Evolutionary conservation across 2,113 vertebrate genomes (phyloP), one percentile per base, ranked within the genome.

Genomic region (Rhinolophus sinicus): DNA sequence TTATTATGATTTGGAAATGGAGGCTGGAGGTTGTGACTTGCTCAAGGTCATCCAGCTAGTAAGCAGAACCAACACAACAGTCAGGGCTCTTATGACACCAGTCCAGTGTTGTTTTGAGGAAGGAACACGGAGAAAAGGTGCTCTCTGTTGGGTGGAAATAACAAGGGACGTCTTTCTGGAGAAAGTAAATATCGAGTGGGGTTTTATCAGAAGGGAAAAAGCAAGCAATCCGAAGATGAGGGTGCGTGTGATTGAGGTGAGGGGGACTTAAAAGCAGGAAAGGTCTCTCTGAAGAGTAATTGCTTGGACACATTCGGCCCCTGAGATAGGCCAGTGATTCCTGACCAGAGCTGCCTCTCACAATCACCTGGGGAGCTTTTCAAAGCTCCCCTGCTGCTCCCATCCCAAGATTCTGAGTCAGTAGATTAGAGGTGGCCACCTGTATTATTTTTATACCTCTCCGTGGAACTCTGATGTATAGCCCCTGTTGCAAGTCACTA

Each of bases 51-150:
- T 24, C 15, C 22, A 76, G 33, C 21, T 93, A 26, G 44, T 30
- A 70, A 88, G 72, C 26, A 21, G 38, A 56, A 44, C n/a, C 35
- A 56, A 16, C 24, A 6, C 33, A 54, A 73, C 82, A 76, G 28
- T 44, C 33, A 21, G 30, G 24, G 35, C 19, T 78, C 56, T 76
- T 26, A 12, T 3, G 30, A n/a, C 24, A 76, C 28, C 26, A 15
- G 54, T 50, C 60, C 11, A 26, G 90, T 30, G 65, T 73, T 73
- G 60, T 73, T 62, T 94, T 58, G 73, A 76, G 58, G 75, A 87
- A 96, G 54, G 76, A 77, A 72, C 52, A 38, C 22, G 40, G 73
- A 85, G 64, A 93, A 92, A 94, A 86, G 8, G 38, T 83, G 35
- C 18, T 87, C 76, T 93, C 24, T 1, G 3, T 73, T 93, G 58